Evolutionary conservation across 2,113 vertebrate genomes (phyloP).

Genomic region (Chlamydotis undulata): DNA sequence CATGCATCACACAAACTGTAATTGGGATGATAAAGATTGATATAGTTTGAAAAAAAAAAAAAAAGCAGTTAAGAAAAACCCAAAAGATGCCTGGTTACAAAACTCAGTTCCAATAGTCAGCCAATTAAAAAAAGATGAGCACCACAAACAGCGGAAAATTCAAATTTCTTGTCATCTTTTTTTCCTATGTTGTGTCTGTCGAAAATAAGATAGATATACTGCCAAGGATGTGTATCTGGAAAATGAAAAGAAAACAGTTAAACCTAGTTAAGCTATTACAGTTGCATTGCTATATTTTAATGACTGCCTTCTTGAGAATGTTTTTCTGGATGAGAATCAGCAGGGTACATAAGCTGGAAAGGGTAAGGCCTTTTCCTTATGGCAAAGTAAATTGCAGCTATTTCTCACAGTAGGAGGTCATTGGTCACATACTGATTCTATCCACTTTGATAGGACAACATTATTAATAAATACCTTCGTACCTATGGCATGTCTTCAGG

Average conservation of each 20-base stretch:
- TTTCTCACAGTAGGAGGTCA: conserved; percentile 10
- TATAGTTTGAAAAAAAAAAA: neutral
- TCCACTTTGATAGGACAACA: neutral
- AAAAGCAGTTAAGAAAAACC: neutral
- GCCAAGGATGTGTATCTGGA: neutral
- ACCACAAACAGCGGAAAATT: neutral
- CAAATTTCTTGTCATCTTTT: neutral
- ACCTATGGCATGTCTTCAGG: neutral
- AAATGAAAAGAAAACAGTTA: neutral
- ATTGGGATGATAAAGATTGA: neutral
- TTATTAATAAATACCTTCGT: conserved; percentile 32
- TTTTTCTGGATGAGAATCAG: neutral
- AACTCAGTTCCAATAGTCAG: neutral
- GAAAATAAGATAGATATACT: neutral
- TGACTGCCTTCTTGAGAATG: neutral
- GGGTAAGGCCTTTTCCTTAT: neutral
- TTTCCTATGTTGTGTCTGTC: neutral
- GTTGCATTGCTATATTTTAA: neutral
- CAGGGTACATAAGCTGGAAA: neutral
- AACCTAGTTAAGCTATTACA: neutral
- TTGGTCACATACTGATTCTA: neutral
- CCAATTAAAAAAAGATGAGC: neutral
- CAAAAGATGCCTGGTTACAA: neutral
- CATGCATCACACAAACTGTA: neutral
- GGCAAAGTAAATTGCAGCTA: neutral